Conservation (phyloP, 2,888 invertebrate species). For the Standfussiana lucernea region DNA sequence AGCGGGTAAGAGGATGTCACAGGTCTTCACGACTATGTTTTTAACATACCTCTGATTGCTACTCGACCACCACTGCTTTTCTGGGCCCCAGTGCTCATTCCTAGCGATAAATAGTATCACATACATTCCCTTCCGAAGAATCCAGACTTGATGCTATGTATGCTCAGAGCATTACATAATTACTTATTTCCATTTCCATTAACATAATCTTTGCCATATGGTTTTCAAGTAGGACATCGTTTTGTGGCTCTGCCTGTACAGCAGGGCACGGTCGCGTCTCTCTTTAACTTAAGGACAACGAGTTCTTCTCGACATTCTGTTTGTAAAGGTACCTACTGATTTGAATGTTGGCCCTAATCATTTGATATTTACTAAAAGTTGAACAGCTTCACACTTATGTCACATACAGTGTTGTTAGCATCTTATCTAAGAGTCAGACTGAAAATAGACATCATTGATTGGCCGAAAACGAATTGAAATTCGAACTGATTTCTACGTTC, state of each 20-base stretch:
- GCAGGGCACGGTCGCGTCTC: constrained; percentile 1
- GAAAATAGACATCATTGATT: background rate
- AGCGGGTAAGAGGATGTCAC: background rate
- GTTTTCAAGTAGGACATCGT: constrained; percentile 26
- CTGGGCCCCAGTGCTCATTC: too few relatives aligned
- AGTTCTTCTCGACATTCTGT: constrained; percentile 39
- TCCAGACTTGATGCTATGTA: background rate
- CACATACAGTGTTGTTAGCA: background rate
- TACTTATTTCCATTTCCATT: background rate
- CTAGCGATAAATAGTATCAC: too few relatives aligned
- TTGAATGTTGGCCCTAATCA: constrained; percentile 2
- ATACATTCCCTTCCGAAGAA: too few relatives aligned
- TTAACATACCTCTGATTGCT: too few relatives aligned
- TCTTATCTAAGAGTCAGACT: background rate
- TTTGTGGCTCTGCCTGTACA: constrained; percentile 10
- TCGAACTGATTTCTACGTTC: background rate
- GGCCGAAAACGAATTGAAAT: background rate
- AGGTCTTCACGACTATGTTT: too few relatives aligned
- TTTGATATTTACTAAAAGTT: constrained; percentile 14
- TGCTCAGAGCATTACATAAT: background rate
- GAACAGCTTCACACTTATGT: too few relatives aligned
- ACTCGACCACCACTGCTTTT: too few relatives aligned
- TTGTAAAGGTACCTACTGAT: constrained; percentile 7
- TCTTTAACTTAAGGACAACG: constrained; percentile 34
- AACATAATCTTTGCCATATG: background rate